A percentile compares a stretch with the other conserved stretches of the same genome.
Conservation (phyloP, 2,888 invertebrate species). For the Sphaerophoria taeniata region DNA sequence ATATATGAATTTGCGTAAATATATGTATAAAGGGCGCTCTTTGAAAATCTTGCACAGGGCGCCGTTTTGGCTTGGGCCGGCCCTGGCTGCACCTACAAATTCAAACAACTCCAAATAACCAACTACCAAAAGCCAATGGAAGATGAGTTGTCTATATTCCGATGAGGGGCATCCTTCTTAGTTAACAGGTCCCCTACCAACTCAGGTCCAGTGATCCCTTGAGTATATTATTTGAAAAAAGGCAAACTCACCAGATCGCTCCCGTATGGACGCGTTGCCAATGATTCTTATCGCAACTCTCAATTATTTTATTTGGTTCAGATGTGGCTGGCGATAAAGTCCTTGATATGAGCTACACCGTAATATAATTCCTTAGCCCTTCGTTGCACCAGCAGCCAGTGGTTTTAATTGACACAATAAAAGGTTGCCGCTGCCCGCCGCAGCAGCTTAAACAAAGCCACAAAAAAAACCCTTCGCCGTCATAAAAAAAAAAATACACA, state of each 20-base stretch:
- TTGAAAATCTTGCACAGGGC: no score
- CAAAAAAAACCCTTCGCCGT: conserved; percentile 14
- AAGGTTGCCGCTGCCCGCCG: conserved; percentile 79
- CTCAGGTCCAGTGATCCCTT: conserved; percentile 40
- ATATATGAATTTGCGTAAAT: no score
- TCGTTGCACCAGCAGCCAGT: conserved; percentile 60
- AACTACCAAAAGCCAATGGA: no score
- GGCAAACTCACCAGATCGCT: conserved; percentile 60
- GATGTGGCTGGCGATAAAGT: conserved; percentile 82
- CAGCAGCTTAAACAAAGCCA: not conserved
- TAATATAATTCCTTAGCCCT: conserved; percentile 78
- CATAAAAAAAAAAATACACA: conserved; percentile 16
- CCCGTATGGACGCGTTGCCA: conserved; percentile 63
- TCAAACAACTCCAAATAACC: no score
- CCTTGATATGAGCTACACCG: conserved; percentile 80
- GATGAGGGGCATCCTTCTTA: no score
- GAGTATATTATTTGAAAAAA: conserved; percentile 25
- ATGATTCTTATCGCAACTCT: conserved; percentile 82
- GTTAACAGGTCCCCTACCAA: not conserved
- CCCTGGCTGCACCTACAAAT: no score
- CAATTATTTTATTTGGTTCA: conserved; percentile 83
- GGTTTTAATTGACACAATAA: conserved; percentile 82
- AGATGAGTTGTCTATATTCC: no score
- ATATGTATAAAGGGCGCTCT: no score
- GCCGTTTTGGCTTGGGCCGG: no score